Percentiles rank a stretch among this genome's conserved stretches.
phyloP scores from a whole-genome alignment of 2,888 invertebrate genomes.

The Scaeva pyrastri region DNA sequence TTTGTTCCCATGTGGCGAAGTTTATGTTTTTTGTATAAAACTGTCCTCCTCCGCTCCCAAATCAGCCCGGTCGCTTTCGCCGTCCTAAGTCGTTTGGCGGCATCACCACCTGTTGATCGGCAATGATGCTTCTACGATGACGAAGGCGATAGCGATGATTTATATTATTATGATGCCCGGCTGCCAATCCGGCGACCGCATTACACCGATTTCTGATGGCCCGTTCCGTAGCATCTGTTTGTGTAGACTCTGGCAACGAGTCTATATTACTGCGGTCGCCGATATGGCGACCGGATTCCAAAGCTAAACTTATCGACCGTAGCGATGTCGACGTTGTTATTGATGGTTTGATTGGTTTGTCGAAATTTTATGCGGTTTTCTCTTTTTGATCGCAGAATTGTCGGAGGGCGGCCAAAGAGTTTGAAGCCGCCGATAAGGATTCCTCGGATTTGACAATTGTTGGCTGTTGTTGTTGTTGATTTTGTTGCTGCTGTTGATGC shows the following conservation, averaged over 20 bases:
- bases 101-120: constrained; percentile 15
- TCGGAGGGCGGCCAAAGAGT: constrained; percentile 97
- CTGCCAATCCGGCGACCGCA: constrained; percentile 76
- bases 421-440: constrained; percentile 85
- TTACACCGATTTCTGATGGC: constrained; percentile 66
- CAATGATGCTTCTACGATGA: constrained; percentile 55
- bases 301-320: constrained; percentile 73
- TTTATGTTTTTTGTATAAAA: constrained; percentile 23
- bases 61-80: constrained; percentile 74
- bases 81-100: constrained; percentile 42
- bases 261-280: constrained; percentile 71
- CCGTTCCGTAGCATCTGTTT: constrained; percentile 73
- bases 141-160: constrained; percentile 75
- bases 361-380: constrained; percentile 82
- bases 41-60: constrained; percentile 58
- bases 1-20: constrained; percentile 72
- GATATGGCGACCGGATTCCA: constrained; percentile 76
- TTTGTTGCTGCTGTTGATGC: constrained; percentile 83
- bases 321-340: constrained; percentile 66
- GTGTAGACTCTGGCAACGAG: constrained; percentile 65
- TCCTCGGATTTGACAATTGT: constrained; percentile 64
- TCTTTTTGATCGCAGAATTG: constrained; percentile 98
- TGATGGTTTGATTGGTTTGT: constrained; percentile 69
- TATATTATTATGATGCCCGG: constrained; percentile 66
- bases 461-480: constrained; percentile 84